A percentile compares a stretch with the other conserved stretches of the same genome.
Conservation (phyloP, 2,113 vertebrate genomes). For the Ciconia boyciana region DNA sequence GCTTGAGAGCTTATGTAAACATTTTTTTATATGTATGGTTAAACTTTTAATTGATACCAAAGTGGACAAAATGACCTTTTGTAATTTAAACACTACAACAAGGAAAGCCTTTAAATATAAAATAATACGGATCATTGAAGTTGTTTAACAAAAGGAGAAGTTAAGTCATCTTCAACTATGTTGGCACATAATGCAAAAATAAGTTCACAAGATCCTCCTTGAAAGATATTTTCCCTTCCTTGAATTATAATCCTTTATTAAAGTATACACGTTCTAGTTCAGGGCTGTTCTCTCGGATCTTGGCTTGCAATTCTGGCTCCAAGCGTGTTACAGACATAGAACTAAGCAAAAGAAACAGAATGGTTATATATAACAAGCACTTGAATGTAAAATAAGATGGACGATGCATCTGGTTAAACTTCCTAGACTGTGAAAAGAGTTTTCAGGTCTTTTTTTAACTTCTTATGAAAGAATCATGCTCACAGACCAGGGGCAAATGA, state of each 20-base stretch:
- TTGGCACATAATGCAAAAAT: slow-evolving; percentile 3
- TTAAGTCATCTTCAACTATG: background rate
- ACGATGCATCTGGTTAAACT: background rate
- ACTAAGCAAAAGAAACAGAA: slow-evolving; percentile 68
- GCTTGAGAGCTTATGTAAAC: slow-evolving; percentile 41
- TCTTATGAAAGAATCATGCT: background rate
- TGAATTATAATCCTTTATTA: slow-evolving; percentile 91
- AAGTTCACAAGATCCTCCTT: background rate
- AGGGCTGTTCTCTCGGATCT: slow-evolving; percentile 81
- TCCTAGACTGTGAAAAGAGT: background rate
- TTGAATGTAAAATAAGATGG: background rate
- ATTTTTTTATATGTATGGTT: slow-evolving; percentile 17
- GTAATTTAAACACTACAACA: background rate
- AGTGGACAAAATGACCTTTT: slow-evolving; percentile 29
- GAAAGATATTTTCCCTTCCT: background rate
- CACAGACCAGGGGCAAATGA: background rate
- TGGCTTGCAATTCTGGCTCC: slow-evolving; percentile 90
- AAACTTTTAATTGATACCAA: slow-evolving; percentile 32
- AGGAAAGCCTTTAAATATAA: slow-evolving; percentile 12
- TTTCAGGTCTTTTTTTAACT: background rate
- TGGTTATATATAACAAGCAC: background rate
- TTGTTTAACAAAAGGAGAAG: slow-evolving; percentile 2
- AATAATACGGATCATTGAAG: background rate
- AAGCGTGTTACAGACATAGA: slow-evolving; percentile 88
- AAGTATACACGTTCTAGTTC: slow-evolving; percentile 88